phyloP scores from a whole-genome alignment of 1,140 invertebrate genomes.

The Bombus waltoni region DNA sequence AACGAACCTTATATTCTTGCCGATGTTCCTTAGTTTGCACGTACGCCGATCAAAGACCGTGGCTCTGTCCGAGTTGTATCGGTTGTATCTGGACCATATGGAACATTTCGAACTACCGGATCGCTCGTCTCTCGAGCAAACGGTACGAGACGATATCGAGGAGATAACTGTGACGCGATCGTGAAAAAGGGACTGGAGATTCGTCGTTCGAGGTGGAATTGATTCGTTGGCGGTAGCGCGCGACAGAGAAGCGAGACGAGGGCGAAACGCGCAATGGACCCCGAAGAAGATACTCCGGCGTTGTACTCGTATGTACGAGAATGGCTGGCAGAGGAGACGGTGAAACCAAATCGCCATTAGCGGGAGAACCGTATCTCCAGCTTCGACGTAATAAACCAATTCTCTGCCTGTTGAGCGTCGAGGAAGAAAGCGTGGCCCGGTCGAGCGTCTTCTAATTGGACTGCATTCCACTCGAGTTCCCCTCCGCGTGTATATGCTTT shows the following conservation, averaged over 20 bases:
- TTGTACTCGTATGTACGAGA: conserved; percentile 1
- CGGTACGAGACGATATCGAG: conserved; percentile 68
- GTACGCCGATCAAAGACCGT: no score
- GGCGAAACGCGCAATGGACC: not conserved
- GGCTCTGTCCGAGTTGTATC: no score
- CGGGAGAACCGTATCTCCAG: conserved; percentile 61
- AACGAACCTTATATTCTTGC: no score
- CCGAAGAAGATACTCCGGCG: conserved; percentile 22
- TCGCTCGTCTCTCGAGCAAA: not conserved
- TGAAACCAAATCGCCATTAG: conserved; percentile 65
- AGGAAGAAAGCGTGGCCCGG: conserved; percentile 57
- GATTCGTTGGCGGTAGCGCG: conserved; percentile 73
- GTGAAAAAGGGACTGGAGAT: conserved; percentile 69
- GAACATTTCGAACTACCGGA: no score
- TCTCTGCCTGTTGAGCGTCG: conserved; percentile 45
- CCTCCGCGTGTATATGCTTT: conserved; percentile 65
- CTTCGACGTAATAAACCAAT: conserved; percentile 75
- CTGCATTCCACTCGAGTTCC: conserved; percentile 74
- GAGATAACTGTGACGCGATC: conserved; percentile 77
- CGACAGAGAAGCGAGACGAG: not conserved
- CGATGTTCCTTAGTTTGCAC: no score
- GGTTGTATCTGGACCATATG: not conserved
- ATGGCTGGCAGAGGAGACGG: not conserved
- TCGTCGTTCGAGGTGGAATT: conserved; percentile 78
- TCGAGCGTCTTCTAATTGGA: conserved; percentile 76